These are phyloP conservation scores for Clupea harengus DNA, from an alignment of 2,113 vertebrate species.

Conservation along the genomic window DNA sequence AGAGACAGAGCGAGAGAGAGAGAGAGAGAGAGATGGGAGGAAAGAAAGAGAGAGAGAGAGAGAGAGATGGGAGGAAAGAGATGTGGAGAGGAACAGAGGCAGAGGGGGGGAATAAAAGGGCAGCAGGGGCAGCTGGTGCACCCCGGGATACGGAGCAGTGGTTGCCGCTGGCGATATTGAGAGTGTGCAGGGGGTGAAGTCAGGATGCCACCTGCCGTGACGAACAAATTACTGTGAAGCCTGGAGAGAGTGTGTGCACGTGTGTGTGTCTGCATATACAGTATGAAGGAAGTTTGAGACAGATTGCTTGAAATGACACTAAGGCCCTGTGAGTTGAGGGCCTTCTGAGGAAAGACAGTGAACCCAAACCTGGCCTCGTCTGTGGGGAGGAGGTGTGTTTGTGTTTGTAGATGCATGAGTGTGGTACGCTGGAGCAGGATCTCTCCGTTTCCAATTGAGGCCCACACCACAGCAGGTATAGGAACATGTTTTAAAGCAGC, in stretches of 20 bases:
- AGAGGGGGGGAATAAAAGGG: not conserved
- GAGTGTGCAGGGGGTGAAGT: not conserved
- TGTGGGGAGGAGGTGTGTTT: not conserved
- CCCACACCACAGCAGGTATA: no score
- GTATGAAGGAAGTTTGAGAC: not conserved
- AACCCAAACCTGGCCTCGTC: not conserved
- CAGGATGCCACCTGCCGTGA: not conserved
- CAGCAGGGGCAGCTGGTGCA: not conserved
- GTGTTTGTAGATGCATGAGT: not conserved
- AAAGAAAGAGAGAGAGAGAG: not conserved
- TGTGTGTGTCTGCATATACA: not conserved
- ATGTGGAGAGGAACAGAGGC: not conserved
- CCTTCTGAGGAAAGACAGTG: not conserved
- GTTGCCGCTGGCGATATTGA: not conserved
- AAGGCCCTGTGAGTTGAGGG: not conserved
- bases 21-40: not conserved
- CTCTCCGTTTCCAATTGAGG: not conserved
- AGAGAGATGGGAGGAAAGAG: not conserved
- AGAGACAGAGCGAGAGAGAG: not conserved
- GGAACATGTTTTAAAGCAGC: no score
- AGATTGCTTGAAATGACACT: not conserved
- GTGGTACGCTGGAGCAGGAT: not conserved
- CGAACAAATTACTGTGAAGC: slow-evolving; percentile 1
- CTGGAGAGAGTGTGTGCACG: not conserved
- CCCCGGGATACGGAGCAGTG: not conserved